Evolutionary conservation across 1,140 invertebrate species (phyloP), one percentile per base, ranked within the genome.

Genomic region (Cyphomyrmex costatus): DNA sequence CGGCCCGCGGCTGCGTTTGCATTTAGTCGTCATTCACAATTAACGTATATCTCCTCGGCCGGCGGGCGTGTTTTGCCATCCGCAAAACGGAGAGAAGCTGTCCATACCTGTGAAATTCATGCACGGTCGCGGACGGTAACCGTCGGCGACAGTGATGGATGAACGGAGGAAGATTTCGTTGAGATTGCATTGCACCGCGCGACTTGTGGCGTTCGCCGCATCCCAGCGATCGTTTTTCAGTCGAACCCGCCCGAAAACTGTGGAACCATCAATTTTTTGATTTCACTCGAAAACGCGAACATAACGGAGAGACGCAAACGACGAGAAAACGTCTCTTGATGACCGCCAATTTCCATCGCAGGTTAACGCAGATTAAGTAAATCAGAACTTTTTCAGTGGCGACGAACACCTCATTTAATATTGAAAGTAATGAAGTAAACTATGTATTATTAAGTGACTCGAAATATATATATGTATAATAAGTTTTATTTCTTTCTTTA

Each of bases 91-190:
- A 19, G 46, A 51, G 82, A 36, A 65, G 73, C 56, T 61, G 82
- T 78, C 61, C 58, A 56, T 78, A 78, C 46, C 82, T 77, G 73
- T 65, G 60, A 85, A 78, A 85, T 85, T 42, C 82, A 78, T 73
- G 68, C 61, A 65, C 46, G 58, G 10, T 42, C 60, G 71, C 36
- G 36, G 7, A 85, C 36, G 73, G 21, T 85, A 85, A 85, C 30
- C 60, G 24, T 10, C 21, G 30, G 58, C 19, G 82, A 85, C 82
- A 85, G 70, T 85, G 82, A 85, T 85, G 58, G 49, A 85, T 85
- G 82, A 78, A 78, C 30, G 73, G 60, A 65, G 76, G 58, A 14
- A 85, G 73, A 78, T 85, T 53, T 58, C 33, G 82, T 85, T 66
- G 82, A 85, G 82, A 85, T 85, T 78, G 60, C 60, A 21, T 24